Percentiles rank a stretch among this genome's conserved stretches.
Evolutionary conservation across 2,113 vertebrate species (phyloP).

Genomic region (Macroglossus sobrinus): DNA sequence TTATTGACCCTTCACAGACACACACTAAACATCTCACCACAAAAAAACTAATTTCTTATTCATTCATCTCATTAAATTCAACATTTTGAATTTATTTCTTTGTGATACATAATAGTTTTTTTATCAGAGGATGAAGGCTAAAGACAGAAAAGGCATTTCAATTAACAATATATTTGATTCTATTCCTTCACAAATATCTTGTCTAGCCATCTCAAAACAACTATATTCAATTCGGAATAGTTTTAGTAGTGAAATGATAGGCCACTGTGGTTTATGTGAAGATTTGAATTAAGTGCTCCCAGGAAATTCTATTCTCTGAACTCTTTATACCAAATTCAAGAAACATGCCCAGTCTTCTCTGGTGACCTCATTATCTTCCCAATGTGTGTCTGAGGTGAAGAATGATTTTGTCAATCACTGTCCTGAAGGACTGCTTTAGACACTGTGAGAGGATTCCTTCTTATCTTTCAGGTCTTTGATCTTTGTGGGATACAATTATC

Average conservation of each 20-base stretch:
- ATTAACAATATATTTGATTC: not conserved
- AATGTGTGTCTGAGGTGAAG: constrained; percentile 40
- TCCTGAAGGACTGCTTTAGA: constrained; percentile 36
- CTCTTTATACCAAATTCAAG: constrained; percentile 9
- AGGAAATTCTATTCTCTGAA: constrained; percentile 44
- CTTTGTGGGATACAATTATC: constrained; percentile 55
- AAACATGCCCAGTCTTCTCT: constrained; percentile 43
- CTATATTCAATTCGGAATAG: not conserved
- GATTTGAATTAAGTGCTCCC: not conserved
- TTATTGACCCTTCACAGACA: not conserved
- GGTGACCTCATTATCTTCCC: constrained; percentile 69
- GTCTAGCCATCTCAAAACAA: not conserved
- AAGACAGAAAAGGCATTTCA: not conserved
- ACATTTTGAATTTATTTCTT: not conserved
- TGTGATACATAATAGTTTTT: not conserved
- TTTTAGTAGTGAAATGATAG: not conserved
- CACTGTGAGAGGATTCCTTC: constrained; percentile 33
- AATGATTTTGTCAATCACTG: constrained; percentile 60
- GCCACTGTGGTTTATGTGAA: not conserved
- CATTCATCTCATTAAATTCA: not conserved
- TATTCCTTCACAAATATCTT: not conserved
- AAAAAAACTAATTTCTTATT: not conserved
- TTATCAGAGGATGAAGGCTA: not conserved
- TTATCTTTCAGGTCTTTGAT: constrained; percentile 58
- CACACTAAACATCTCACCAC: not conserved